Conservation (phyloP, 37 sponge, comb jelly and placozoan genomes). For the Hexactinellida sp. region DNA sequence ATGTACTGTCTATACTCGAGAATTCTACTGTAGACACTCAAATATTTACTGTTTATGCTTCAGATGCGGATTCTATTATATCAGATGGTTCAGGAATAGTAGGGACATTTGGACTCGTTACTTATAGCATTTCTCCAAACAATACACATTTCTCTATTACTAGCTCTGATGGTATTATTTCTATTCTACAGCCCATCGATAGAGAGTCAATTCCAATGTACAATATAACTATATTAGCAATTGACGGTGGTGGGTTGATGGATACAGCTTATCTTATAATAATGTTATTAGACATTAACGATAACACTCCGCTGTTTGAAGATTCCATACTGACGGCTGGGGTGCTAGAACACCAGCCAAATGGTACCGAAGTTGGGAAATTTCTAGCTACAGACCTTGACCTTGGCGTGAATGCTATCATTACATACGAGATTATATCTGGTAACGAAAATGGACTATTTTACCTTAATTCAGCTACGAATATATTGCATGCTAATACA, state of each 20-base stretch:
- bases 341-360: neutral
- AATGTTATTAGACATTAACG: neutral
- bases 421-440: conserved; percentile 15
- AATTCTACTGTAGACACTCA: neutral
- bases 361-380: neutral
- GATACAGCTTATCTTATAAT: neutral
- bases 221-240: conserved; percentile 11
- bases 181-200: neutral
- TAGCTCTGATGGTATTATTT: neutral
- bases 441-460: neutral
- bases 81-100: neutral
- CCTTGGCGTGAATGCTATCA: neutral
- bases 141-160: neutral
- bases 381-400: conserved; percentile 16
- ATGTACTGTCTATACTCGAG: neutral
- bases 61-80: conserved; percentile 8
- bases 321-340: neutral
- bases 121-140: neutral
- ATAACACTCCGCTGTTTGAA: neutral
- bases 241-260: neutral
- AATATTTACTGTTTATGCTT: neutral
- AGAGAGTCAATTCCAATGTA: neutral
- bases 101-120: neutral
- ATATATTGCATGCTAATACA: neutral
- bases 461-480: neutral